phyloP scores from a whole-genome alignment of 1,140 invertebrate genomes.

The Venturia canescens region DNA sequence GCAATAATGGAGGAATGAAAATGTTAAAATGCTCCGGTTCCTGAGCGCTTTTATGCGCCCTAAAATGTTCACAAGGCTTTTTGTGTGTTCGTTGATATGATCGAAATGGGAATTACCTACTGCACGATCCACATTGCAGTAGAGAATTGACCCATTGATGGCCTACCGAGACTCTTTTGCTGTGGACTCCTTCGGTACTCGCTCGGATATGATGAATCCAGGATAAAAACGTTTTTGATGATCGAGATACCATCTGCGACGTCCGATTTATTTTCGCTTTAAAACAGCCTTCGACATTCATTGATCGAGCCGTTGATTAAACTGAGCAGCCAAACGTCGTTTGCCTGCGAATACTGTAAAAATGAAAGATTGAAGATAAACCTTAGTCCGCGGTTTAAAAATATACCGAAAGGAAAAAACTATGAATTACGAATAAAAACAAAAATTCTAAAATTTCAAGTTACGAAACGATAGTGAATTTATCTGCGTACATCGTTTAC shows the following conservation, averaged over 20 bases:
- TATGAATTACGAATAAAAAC: background rate
- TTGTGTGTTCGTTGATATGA: background rate
- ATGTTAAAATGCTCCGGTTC: background rate
- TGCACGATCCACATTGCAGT: background rate
- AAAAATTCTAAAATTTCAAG: background rate
- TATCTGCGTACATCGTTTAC: slow-evolving; percentile 65
- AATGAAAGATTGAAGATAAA: background rate
- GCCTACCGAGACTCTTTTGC: background rate
- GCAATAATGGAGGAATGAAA: background rate
- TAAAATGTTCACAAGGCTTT: background rate
- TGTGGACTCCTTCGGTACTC: background rate
- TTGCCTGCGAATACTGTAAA: slow-evolving; percentile 68
- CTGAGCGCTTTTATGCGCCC: background rate
- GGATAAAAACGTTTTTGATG: background rate
- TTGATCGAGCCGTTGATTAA: slow-evolving; percentile 71
- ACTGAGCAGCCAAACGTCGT: slow-evolving; percentile 74
- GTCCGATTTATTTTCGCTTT: background rate
- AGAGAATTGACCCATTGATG: background rate
- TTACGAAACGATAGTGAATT: background rate
- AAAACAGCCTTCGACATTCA: slow-evolving; percentile 39
- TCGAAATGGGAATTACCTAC: background rate
- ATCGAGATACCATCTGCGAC: background rate
- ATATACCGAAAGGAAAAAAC: background rate
- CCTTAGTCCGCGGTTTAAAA: no score
- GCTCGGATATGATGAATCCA: slow-evolving; percentile 1